A percentile compares a stretch with the other conserved stretches of the same genome.
phyloP scores from a whole-genome alignment of 2,797 vertebrate species.

The Syngnathus acus region DNA sequence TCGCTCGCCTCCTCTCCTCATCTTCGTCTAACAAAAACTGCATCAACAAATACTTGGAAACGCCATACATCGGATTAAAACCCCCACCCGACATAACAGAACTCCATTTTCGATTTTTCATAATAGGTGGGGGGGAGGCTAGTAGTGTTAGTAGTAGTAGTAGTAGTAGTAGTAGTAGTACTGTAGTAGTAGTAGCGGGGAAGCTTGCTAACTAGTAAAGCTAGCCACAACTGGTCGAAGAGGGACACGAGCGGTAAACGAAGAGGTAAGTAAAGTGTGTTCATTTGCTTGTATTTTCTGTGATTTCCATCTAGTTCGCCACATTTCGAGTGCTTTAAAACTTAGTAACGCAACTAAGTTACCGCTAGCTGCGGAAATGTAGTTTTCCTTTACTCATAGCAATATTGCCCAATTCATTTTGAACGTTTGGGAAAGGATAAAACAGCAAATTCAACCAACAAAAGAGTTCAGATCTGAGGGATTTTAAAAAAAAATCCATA shows the following conservation, averaged over 20 bases:
- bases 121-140: not conserved
- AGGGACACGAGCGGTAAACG: conserved; percentile 46
- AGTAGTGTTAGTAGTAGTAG: not conserved
- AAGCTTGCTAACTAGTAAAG: conserved; percentile 48
- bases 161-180: not conserved
- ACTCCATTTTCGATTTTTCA: conserved; percentile 24
- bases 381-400: not conserved
- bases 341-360: not conserved
- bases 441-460: no score
- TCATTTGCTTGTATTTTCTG: not conserved
- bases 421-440: no score
- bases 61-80: not conserved
- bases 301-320: no score
- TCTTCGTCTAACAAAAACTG: not conserved
- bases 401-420: not conserved
- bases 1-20: conserved; percentile 16
- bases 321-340: not conserved
- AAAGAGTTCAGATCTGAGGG: no score
- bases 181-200: not conserved
- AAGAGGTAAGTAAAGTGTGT: conserved; percentile 47
- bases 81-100: not conserved
- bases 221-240: conserved; percentile 48
- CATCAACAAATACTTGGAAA: no score
- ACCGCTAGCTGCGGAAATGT: not conserved
- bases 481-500: not conserved